Evolutionary conservation across 2,113 vertebrate genomes (phyloP), one percentile per base, ranked within the genome.

Genomic region (Scopus umbretta): DNA sequence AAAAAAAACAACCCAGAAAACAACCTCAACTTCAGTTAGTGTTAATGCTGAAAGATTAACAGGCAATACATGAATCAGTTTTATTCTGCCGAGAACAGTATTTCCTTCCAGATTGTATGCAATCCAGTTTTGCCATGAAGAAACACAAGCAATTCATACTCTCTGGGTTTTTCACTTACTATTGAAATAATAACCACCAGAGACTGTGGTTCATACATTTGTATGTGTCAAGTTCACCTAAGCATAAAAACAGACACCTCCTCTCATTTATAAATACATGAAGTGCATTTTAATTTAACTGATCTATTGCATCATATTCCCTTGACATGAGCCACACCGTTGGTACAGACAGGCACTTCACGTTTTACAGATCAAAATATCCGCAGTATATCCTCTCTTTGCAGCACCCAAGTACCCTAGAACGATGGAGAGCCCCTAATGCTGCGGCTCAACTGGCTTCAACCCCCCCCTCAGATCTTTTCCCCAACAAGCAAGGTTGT

Each of bases 281-380:
- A 68, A 79, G 78, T 23, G 71, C 79, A 58, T 88, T 96, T 92
- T 90, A 94, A 96, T 94, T 95, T 94, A 85, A 86, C 66, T 61
- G n/a, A 95, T 92, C 61, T 76, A 20, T 26, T 92, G 79, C 70
- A 94, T 81, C 58, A 27, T 40, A 56, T 84, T 89, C 58, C 83
- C 65, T 70, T 61, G 83, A 80, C 45, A 21, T 43, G 58, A 90
- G 47, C 70, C 0, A 0, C 49, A 65, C 62, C 62, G 55, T 25
- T 65, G 84, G 80, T 67, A 67, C 32, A 86, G 82, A 79, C 3
- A 3, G 68, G 86, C 80, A 84, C 36, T 56, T 72, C 52, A 63
- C 4, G 2, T 53, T 65, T 86, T 65, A 53, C 56, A 90, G 62
- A 47, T 30, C 32, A 42, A 90, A 90, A 87, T 36, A 38, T 32